Evolutionary conservation across 2,888 invertebrate genomes (phyloP).

Genomic region (Xestia xanthographa): DNA sequence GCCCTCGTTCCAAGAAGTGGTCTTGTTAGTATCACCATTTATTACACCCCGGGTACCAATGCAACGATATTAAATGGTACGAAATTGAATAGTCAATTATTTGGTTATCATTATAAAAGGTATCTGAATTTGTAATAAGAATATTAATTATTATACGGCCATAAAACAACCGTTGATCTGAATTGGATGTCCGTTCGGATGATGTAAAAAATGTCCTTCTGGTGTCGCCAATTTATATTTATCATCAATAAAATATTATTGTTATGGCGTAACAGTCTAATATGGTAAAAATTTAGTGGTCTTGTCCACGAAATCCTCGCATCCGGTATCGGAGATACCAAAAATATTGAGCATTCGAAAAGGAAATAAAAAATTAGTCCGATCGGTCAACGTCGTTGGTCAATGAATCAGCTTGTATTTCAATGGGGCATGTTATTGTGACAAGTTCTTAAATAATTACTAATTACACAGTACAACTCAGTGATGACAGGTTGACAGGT

Average conservation of each 20-base stretch:
- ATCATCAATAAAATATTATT: slow-evolving; percentile 61
- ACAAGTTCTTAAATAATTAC: slow-evolving; percentile 58
- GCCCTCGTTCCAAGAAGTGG: slow-evolving; percentile 83
- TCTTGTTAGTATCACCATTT: slow-evolving; percentile 87
- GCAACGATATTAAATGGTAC: slow-evolving; percentile 71
- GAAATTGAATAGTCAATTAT: slow-evolving; percentile 78
- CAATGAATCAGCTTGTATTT: slow-evolving; percentile 62
- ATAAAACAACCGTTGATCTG: slow-evolving; percentile 58
- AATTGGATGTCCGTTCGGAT: slow-evolving; percentile 47
- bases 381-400: slow-evolving; percentile 55
- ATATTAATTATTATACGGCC: slow-evolving; percentile 57
- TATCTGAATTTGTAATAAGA: slow-evolving; percentile 57
- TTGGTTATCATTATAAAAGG: slow-evolving; percentile 65
- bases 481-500: slow-evolving; percentile 64
- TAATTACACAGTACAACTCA: slow-evolving; percentile 48
- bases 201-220: slow-evolving; percentile 49
- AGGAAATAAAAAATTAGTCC: slow-evolving; percentile 51
- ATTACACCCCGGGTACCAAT: slow-evolving; percentile 84
- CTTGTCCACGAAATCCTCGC: slow-evolving; percentile 40
- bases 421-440: slow-evolving; percentile 47
- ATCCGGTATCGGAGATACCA: slow-evolving; percentile 54
- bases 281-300: slow-evolving; percentile 49
- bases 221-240: slow-evolving; percentile 49
- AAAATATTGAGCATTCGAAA: slow-evolving; percentile 50
- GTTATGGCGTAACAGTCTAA: slow-evolving; percentile 47